Evolutionary conservation across 1,140 invertebrate species (phyloP), one percentile per base, ranked within the genome.

Genomic region (Bacillus rossius): DNA sequence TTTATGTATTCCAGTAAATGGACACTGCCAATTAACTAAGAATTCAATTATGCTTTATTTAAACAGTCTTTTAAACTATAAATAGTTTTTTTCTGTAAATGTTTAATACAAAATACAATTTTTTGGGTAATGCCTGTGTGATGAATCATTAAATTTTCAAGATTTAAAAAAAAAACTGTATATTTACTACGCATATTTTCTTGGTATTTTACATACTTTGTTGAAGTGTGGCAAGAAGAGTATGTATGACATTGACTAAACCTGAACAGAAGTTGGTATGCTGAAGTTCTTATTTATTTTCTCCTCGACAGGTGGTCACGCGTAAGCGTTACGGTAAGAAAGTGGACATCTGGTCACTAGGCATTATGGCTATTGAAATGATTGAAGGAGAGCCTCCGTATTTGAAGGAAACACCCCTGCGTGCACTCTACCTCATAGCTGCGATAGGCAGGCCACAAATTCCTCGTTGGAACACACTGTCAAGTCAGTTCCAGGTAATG

Each of bases 341-440:
- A 73, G 93, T 98, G 1, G 95, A 98, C 72, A 92, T 97, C 26
- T 98, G 95, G 95, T 92, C 89, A 0, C 75, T 95, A 23, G 96
- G 96, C 14, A 98, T 99, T 47, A 97, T 99, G 95, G 93, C 92
- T 1, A 95, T 96, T 63, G 96, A 99, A 77, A 99, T 99, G 96
- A 92, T 98, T 38, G 94, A 98, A 70, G 96, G 96, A 1, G 93
- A 98, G 72, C 96, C 96, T 8, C 94, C 94, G 1, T 97, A 97
- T 74, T 80, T 97, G 64, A 92, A 94, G 72, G 95, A 99, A 77
- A 90, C 93, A 16, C 95, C 94, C 7, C 73, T 99, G 8, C 83
- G 94, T 75, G 96, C 96, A 4, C 78, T 98, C 16, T 99, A 98
- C 79, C 78, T 98, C 52, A 99, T 99, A 60, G 95, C 96, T 19